Base-by-base conservation (phyloP, 2,797 vertebrate species). In the Halcyon leucocephala region DNA sequence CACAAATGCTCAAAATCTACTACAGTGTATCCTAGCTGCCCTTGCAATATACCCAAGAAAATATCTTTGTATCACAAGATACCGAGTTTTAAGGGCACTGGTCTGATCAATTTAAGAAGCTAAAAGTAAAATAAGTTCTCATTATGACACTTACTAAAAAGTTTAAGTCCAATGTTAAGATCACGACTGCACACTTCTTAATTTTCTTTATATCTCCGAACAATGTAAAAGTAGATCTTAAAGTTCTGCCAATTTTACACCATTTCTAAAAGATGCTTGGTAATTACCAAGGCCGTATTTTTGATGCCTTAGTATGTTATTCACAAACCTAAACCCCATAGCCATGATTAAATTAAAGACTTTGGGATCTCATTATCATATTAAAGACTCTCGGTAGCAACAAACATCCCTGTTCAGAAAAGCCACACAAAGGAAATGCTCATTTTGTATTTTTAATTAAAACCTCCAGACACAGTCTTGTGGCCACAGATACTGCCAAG, bases 341-440 rank as follows among this genome's bases (percentile, higher is more conserved):
- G 64, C 48, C 49, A 29, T 7, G 18, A 62, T 62, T 64, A 78
- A 78, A 79, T 67, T 67, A 90, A 81, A 70, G 35, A 82, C 52
- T 89, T 91, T 41, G 83, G 70, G 44, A 96, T 76, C 74, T 95
- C 87, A 91, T 96, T 93, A 96, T 57, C 65, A 69, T 74, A 86
- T 76, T 55, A 31, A 95, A 96, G 81, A 72, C 74, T 87, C 87
- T 74, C 44, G 92, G 69, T 66, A 93, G 92, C 67, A 69, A 67
- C 37, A 41, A 93, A 83, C n/a, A n/a, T 57, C 6, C 21, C 57
- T 69, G 20, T 29, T 61, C 12, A 73, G 48, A 91, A 93, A 55
- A 70, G n/a, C 35, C 57, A 80, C 77, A 80, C 42, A 89, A 89
- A 87, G 42, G 54, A 88, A 91, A 58, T 17, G 57, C 21, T 93